A percentile compares a stretch with the other conserved stretches of the same genome.
Conservation (phyloP, 2,888 invertebrate species). For the Rotaria sp. region DNA sequence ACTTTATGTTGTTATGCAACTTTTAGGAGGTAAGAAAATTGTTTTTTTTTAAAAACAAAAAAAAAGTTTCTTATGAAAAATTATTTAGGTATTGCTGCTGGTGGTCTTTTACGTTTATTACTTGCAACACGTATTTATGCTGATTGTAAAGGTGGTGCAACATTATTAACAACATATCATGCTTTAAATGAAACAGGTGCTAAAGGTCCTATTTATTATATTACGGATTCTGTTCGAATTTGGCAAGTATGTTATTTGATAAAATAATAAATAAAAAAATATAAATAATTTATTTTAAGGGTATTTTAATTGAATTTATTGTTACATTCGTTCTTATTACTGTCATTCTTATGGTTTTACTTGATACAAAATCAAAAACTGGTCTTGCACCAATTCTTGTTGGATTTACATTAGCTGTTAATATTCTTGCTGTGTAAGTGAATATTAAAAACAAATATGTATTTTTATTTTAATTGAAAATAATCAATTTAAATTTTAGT, state of each 20-base stretch:
- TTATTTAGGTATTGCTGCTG: conserved; percentile 14
- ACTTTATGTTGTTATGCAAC: conserved; percentile 10
- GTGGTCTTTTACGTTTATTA: conserved; percentile 1
- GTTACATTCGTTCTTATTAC: conserved; percentile 23
- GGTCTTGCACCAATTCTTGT: conserved; percentile 25
- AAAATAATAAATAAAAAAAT: too few relatives aligned
- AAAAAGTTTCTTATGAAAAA: not conserved
- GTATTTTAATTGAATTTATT: conserved; percentile 17
- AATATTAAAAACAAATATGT: not conserved
- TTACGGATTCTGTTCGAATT: not conserved
- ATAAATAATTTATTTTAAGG: not conserved
- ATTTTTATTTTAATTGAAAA: too few relatives aligned
- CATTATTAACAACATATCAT: not conserved
- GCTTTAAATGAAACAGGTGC: not conserved
- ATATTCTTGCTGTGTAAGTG: not conserved
- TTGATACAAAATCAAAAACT: conserved; percentile 26
- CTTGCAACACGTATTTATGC: not conserved
- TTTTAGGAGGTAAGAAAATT: not conserved
- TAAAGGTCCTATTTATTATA: not conserved
- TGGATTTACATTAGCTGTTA: conserved; percentile 15
- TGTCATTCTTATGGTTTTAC: not conserved
- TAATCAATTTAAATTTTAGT: not conserved
- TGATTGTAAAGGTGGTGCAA: not conserved
- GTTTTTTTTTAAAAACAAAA: not conserved
- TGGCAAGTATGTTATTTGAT: not conserved